Base-by-base conservation (phyloP, 2,797 vertebrate species). In the Aldrovandia affinis region DNA sequence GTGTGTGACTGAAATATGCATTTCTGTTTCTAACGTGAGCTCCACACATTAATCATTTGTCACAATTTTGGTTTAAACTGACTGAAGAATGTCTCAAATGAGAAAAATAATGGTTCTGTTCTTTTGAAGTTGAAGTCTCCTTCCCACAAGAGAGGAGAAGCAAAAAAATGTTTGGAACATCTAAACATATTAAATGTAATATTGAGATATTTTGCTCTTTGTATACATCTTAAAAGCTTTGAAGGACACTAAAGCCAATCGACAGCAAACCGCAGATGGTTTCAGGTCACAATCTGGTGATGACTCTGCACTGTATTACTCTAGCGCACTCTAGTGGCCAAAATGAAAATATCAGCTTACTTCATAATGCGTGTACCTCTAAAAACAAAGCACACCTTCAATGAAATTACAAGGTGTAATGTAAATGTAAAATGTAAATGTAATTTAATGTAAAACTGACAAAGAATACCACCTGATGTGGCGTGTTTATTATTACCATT, bases 271-370 rank as follows among this genome's bases (percentile, higher is more conserved):
- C 28, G 52, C 65, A 86, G 3, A 75, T 81, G 39, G 52, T 77
- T 36, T 75, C 39, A 88, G 81, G 59, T 82, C 81, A 14, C 22
- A 44, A 83, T 30, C 75, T 10, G 9, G 25, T 54, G 8, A 14
- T 79, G 20, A 9, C 39, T 22, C 59, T 61, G 54, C 57, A 68
- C 12, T 33, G 85, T 88, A 88, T 57, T 87, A 86, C 92, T 93
- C 79, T 88, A 88, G 83, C 90, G 87, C 93, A 86, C 91, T 93
- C 96, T 95, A 81, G 88, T 93, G 95, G 90, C 14, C 25, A 57
- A 55, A 28, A 25, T 54, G 81, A n/a, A 15, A 68, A 73, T 18
- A 20, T 39, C 39, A 77, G 4, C n/a, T 77, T n/a, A 47, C 73
- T 77, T 77, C 2, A 25, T 15, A 20, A 25, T 47, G 39, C 14